phyloP scores from a whole-genome alignment of 1,140 invertebrate species.

The Harpegnathos saltator region DNA sequence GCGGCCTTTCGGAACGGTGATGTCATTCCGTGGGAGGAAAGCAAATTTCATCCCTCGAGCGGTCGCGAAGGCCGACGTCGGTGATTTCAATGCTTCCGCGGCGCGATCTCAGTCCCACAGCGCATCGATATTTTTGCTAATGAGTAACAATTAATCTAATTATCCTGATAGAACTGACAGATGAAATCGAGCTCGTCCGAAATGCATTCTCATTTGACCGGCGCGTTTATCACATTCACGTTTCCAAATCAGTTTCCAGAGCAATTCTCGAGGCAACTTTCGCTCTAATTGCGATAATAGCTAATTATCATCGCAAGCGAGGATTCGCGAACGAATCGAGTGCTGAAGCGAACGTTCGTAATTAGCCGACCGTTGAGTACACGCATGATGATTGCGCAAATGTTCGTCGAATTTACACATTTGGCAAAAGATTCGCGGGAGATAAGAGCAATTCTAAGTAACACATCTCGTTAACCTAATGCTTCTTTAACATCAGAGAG shows the following conservation, averaged over 20 bases:
- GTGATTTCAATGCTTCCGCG: slow-evolving; percentile 26
- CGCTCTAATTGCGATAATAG: slow-evolving; percentile 55
- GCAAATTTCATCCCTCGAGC: slow-evolving; percentile 9
- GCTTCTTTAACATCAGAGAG: background rate
- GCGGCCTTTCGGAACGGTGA: background rate
- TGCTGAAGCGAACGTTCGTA: slow-evolving; percentile 45
- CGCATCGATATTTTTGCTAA: background rate
- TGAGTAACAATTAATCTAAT: background rate
- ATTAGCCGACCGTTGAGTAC: slow-evolving; percentile 50
- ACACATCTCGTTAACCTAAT: slow-evolving; percentile 16
- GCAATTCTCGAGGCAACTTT: slow-evolving; percentile 58
- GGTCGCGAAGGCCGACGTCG: background rate
- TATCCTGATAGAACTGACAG: no score
- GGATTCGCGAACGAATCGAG: slow-evolving; percentile 13
- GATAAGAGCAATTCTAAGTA: slow-evolving; percentile 21
- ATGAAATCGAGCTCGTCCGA: no score
- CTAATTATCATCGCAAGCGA: slow-evolving; percentile 52
- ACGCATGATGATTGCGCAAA: slow-evolving; percentile 58
- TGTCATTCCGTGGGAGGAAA: slow-evolving; percentile 46
- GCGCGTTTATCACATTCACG: background rate
- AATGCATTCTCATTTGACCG: background rate
- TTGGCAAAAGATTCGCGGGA: slow-evolving; percentile 23
- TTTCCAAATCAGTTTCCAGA: slow-evolving; percentile 42
- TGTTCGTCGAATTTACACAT: slow-evolving; percentile 56
- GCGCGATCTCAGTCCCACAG: slow-evolving; percentile 1